phyloP scores from a whole-genome alignment of 2,797 vertebrate species.

The Arnoldichthys spilopterus region DNA sequence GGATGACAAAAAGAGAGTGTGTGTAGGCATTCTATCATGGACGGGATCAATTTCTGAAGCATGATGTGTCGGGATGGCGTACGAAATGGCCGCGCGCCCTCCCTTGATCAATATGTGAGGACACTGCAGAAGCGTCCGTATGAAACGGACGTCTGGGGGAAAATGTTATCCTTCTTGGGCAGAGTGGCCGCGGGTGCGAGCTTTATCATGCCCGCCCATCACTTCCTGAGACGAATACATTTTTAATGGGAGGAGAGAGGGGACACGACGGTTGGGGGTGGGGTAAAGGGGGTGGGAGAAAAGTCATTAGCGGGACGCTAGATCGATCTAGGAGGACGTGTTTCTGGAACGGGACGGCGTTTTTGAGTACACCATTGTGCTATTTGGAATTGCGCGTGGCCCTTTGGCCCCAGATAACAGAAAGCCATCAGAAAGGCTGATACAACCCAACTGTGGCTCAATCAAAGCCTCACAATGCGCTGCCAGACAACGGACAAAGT shows the following conservation, averaged over 20 bases:
- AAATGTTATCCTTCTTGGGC: conserved; percentile 42
- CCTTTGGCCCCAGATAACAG: conserved; percentile 38
- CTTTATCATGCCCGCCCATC: conserved; percentile 43
- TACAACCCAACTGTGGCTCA: neutral
- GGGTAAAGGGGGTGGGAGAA: neutral
- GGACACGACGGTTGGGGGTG: neutral
- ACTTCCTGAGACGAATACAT: conserved; percentile 47
- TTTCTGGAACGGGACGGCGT: conserved; percentile 26
- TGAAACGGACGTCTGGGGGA: conserved; percentile 42
- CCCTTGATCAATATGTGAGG: conserved; percentile 49
- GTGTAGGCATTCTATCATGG: conserved; percentile 42
- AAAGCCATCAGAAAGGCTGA: conserved; percentile 37
- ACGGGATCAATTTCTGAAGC: conserved; percentile 38
- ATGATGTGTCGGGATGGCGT: neutral
- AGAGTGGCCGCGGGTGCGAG: conserved; percentile 27
- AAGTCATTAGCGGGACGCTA: conserved; percentile 44
- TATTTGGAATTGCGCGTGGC: conserved; percentile 13
- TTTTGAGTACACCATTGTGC: conserved; percentile 31
- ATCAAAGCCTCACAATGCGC: neutral
- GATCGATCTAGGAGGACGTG: conserved; percentile 56
- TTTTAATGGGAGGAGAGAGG: conserved; percentile 52
- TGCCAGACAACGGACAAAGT: conserved; percentile 20
- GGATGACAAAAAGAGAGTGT: conserved; percentile 20
- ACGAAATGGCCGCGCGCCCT: conserved; percentile 17
- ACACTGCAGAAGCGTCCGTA: conserved; percentile 26